Conservation (phyloP, 2,113 vertebrate species). For the Phaethon lepturus region DNA sequence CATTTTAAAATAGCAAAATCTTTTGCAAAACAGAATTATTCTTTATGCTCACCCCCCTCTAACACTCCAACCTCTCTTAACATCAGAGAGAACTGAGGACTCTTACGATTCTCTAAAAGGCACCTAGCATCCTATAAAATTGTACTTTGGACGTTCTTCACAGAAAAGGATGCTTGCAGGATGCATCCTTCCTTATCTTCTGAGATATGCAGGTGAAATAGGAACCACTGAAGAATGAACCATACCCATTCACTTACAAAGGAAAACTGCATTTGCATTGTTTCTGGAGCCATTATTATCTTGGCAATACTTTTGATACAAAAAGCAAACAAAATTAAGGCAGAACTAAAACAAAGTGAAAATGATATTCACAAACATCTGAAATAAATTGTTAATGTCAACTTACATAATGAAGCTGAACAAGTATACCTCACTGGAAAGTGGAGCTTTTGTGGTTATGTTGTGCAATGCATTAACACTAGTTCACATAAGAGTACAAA, state of each 20-base stretch:
- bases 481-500: background rate
- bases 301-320: background rate
- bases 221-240: background rate
- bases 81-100: background rate
- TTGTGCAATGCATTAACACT: background rate
- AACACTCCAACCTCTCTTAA: background rate
- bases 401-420: background rate
- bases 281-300: background rate
- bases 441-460: fast-evolving
- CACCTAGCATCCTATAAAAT: background rate
- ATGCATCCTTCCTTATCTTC: background rate
- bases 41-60: background rate
- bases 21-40: background rate
- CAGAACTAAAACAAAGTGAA: background rate
- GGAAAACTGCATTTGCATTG: background rate
- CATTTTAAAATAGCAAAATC: background rate
- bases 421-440: background rate
- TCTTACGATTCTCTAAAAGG: background rate
- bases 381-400: background rate
- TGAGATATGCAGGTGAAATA: background rate
- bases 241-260: background rate
- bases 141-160: background rate
- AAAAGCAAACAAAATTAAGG: background rate
- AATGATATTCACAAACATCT: background rate
- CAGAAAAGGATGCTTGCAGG: background rate